Base-by-base conservation (phyloP, 2,888 invertebrate genomes). In the Melanophora roralis region DNA sequence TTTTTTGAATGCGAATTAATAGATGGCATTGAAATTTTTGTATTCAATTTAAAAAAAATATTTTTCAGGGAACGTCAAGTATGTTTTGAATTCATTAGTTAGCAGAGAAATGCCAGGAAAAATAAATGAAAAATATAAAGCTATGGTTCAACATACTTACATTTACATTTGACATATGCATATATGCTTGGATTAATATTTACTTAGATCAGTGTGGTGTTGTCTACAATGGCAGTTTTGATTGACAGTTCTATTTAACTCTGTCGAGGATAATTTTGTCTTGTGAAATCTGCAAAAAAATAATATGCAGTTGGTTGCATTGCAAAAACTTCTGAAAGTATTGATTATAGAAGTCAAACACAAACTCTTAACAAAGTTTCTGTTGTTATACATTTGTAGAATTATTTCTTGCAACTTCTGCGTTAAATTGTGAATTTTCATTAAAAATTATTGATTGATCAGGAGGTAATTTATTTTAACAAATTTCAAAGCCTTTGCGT, bases 11-110 rank as follows among this genome's bases (percentile, higher is more conserved):
- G 57, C 21, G 47, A 57, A 14, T 40, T 60, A 59, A 45, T 21
- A 34, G 27, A 14, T 43, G 40, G 19, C 59, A 47, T 49, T 49
- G 38, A 38, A 53, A 27, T n/a, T 38, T 23, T 23, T 12, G 12
- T 34, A 43, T 60, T 47, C 32, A 5, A 27, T 27, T 27, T 32
- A 45, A 45, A 45, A 45, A 21, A 45, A 12, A 49, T 1, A 57
- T 34, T 14, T 40, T 12, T 36, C 40, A 40, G 69, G 76, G 62
- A 64, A 69, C 69, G 40, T 76, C 62, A 64, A 57, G 47, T 64
- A 64, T 40, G 34, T 69, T 69, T 55, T 69, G 69, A 69, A 68
- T 69, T 68, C 34, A 76, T 69, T 64, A 64, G 69, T 32, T 32
- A 27, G 5, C 14, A 27, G 8, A 14, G 43, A 12, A 23, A n/a